Base-by-base conservation (phyloP, 2,888 invertebrate genomes). In the Leptogaster cylindrica region DNA sequence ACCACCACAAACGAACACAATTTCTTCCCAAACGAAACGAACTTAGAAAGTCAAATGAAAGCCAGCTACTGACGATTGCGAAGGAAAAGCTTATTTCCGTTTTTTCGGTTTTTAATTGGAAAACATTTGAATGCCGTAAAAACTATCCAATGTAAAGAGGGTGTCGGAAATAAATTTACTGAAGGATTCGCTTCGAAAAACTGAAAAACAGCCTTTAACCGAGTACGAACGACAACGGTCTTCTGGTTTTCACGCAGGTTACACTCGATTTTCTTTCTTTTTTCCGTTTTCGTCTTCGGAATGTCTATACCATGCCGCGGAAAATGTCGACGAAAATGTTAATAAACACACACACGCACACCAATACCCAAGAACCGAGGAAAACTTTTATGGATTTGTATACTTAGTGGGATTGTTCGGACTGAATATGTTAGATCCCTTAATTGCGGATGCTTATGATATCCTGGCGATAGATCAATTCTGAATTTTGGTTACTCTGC, bases 261-360 rank as follows among this genome's bases (percentile, higher is more conserved):
- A 46, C 28, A 25, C 44, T 44, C 16, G 28, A 64, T 64, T 25
- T 7, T 44, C 23, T 18, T 44, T 44, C n/a, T 28, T 46, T 48
- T 64, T 58, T 48, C 36, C 65, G 61, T 68, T 20, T 44, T 44
- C 51, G 65, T 64, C 44, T 61, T 44, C 48, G 58, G 51, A 61
- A 65, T 68, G 65, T 68, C 66, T 68, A 39, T 58, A 68, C 61
- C 65, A 65, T 68, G 61, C 58, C 68, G 68, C 68, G 68, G 68
- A 66, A 68, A 66, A 68, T 68, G 51, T 65, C 65, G 55, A 65
- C 65, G 68, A 68, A 68, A 68, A 58, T 65, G 68, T 66, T 65
- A 65, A 65, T 68, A 65, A 68, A 48, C 44, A 65, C 68, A 65
- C 65, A 68, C 55, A 65, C 58, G 58, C 65, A 39, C 16, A 16